Base-by-base conservation (phyloP, 1,140 invertebrate species). In the Saxidomus purpurata region DNA sequence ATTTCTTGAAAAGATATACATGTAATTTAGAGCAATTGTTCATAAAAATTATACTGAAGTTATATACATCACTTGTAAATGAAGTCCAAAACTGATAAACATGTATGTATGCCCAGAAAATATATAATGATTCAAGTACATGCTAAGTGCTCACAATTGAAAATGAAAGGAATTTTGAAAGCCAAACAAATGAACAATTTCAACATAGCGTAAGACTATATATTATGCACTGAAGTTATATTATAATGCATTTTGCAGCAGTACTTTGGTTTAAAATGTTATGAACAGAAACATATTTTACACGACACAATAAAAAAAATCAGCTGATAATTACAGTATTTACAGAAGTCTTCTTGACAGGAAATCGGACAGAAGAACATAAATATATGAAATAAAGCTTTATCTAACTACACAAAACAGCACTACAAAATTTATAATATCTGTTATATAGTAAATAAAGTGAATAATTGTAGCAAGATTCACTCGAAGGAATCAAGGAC, bases 11-110 rank as follows among this genome's bases (percentile, higher is more conserved):
- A 43, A 43, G 43, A 43, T 43, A 43, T 43, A 43, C 43, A 43
- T 43, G 15, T 43, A 43, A 43, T 43, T 43, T 43, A 43, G 43
- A 43, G 43, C 43, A 55, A 55, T 55, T 55, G 8, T 55, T 55
- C 52, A 55, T 55, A 55, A 55, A 55, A 55, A 55, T 13, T 55
- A 55, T 19, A 15, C 52, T 55, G 52, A 55, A 55, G 13, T 55
- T 55, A 55, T 55, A 55, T 55, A n/a, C 52, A 55, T 55, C 52
- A 55, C 52, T 55, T n/a, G 22, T 55, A 55, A 55, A 55, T 55
- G 52, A 55, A 55, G 52, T n/a, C 8, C 52, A 55, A n/a, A 19
- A 55, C 3, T 55, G 15, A 43, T 43, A 43, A 43, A 43, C 52
- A 19, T 55, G 22, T 55, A 55, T 55, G 52, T 55, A 19, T 55